Conservation (phyloP, 2,888 invertebrate genomes). For the Lasioglossum lativentre region DNA sequence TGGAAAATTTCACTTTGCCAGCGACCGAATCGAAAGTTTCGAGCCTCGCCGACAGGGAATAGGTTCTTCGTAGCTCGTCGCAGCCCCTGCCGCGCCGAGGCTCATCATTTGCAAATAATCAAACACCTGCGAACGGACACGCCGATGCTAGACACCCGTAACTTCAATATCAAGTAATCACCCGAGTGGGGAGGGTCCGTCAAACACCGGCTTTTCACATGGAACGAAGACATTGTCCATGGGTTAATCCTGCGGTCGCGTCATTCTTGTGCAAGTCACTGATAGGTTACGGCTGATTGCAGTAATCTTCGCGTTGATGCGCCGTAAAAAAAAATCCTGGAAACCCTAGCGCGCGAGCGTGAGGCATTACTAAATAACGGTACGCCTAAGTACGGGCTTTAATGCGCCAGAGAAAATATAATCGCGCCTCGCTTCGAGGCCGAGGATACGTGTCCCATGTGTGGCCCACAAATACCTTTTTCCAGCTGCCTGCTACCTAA, state of each 20-base stretch:
- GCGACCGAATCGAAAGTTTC: neutral
- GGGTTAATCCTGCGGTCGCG: conserved; percentile 66
- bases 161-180: conserved; percentile 32
- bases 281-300: conserved; percentile 73
- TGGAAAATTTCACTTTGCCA: neutral
- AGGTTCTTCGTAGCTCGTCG: neutral
- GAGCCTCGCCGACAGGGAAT: neutral
- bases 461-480: conserved; percentile 49
- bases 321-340: conserved; percentile 58
- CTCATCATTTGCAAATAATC: conserved; percentile 50
- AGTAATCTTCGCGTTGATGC: conserved; percentile 71
- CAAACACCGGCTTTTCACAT: conserved; percentile 47
- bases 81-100: conserved; percentile 22
- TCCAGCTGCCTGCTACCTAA: neutral
- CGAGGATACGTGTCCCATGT: conserved; percentile 42
- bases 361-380: conserved; percentile 72
- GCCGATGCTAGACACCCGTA: conserved; percentile 10
- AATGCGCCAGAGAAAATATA: conserved; percentile 67
- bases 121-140: conserved; percentile 35
- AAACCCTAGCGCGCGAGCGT: conserved; percentile 61
- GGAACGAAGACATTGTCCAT: conserved; percentile 63
- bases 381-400: conserved; percentile 70
- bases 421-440: conserved; percentile 54
- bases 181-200: conserved; percentile 22
- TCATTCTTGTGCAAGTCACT: conserved; percentile 70